Evolutionary conservation across 2,113 vertebrate genomes (phyloP), one percentile per base, ranked within the genome.

Genomic region (Gyps fulvus): DNA sequence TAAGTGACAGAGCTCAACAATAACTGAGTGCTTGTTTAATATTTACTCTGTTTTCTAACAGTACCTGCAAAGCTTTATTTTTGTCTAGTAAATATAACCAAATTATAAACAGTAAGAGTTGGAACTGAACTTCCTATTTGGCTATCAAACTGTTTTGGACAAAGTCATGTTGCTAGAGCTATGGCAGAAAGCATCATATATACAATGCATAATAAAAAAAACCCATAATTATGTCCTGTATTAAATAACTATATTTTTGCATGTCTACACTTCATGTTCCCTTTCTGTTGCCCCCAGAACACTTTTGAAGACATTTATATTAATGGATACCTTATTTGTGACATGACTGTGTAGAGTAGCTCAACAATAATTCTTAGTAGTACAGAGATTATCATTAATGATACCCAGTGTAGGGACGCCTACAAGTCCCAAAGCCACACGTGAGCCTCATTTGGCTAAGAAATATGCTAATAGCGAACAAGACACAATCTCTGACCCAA

Each of bases 21-120:
- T 65, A 90, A 97, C 82, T 14, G 2, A 97, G 21, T 71, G 55
- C 89, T 97, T 97, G 91, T 96, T 98, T 96, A 96, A 72, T 31
- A 43, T 97, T 97, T 79, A 86, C 78, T 96, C 88, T 77, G 79
- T 89, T 97, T 96, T 91, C 91, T 70, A 91, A 79, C 38, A 92
- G 63, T 74, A 89, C 76, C 88, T 94, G 65, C 65, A 96, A 97
- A 91, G 74, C 76, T 97, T 77, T 65, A 36, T 69, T 83, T 91
- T 88, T 50, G 94, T 90, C 65, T 65, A 93, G 40, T 40, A 87
- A 73, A 96, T 43, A 86, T 40, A 86, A 90, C 25, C 78, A 90
- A 82, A 36, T 87, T 61, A 92, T 54, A 95, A 97, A 89, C 74
- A 67, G 12, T 29, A 57, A 52, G 63, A 95, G 62, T 13, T 83